Percentiles rank a stretch among this genome's conserved stretches.
These are phyloP conservation scores for Triplophysa yarkandensis DNA, from an alignment of 2,797 vertebrate genomes.

Conservation along the genomic window DNA sequence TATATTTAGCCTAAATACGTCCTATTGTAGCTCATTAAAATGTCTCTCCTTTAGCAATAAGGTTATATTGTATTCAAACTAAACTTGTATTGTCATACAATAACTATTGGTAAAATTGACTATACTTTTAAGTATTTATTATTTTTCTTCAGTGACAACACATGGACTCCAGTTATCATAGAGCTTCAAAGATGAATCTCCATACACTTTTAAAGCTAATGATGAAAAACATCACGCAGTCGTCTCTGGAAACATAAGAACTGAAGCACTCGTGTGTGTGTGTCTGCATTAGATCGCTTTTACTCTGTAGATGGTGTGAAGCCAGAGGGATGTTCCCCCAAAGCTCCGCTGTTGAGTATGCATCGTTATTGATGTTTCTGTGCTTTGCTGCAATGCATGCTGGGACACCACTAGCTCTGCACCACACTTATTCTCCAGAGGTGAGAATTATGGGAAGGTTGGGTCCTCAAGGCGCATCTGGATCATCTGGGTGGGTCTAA, in stretches of 20 bases:
- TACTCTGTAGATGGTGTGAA: constrained; percentile 44
- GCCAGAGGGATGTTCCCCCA: constrained; percentile 41
- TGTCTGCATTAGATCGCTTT: constrained; percentile 34
- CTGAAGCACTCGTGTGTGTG: not conserved
- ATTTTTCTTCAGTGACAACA: not conserved
- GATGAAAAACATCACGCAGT: not conserved
- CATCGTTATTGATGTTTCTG: constrained; percentile 53
- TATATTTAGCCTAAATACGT: constrained; percentile 1
- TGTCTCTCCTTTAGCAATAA: not conserved
- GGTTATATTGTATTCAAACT: not conserved
- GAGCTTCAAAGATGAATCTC: not conserved
- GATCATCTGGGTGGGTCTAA: constrained; percentile 42
- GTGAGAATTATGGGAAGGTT: constrained; percentile 52
- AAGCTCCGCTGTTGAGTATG: constrained; percentile 44
- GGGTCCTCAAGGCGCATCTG: constrained; percentile 46
- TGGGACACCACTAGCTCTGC: constrained; percentile 53
- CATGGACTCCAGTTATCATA: not conserved
- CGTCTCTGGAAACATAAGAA: constrained; percentile 15
- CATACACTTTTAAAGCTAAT: constrained; percentile 8
- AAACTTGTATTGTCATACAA: too few relatives aligned
- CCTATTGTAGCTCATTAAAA: not conserved
- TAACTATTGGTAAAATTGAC: too few relatives aligned
- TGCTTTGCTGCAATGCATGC: constrained; percentile 56
- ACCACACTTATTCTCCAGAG: constrained; percentile 49
- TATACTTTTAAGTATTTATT: too few relatives aligned